These are phyloP conservation scores for Sarcophaga bullata DNA, from an alignment of 1,140 invertebrate species.

Conservation along the genomic window DNA sequence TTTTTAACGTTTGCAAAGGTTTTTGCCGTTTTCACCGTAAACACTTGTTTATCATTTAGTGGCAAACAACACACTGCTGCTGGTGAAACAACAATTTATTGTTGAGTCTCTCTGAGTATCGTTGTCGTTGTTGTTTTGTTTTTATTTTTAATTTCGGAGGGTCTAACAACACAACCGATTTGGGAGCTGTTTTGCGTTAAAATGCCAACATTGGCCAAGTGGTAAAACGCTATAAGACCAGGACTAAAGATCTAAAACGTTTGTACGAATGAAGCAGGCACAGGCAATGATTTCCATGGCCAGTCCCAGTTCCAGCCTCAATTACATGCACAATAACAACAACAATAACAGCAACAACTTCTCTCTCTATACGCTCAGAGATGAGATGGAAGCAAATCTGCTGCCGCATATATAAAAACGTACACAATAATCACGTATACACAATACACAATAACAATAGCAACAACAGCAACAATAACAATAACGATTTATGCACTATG, in stretches of 20 bases:
- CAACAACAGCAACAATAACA: neutral
- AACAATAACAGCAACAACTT: too few relatives aligned
- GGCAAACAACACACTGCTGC: neutral
- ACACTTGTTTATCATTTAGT: conserved; percentile 21
- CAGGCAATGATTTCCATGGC: neutral
- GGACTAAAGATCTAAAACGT: neutral
- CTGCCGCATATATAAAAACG: conserved; percentile 6
- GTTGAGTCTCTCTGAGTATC: neutral
- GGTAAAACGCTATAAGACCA: neutral
- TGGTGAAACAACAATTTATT: neutral
- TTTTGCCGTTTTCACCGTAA: neutral
- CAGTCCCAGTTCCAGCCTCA: neutral
- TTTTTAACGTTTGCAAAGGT: too few relatives aligned
- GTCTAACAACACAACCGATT: conserved; percentile 13
- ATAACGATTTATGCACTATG: neutral
- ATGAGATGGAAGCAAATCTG: conserved; percentile 14
- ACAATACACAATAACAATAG: too few relatives aligned
- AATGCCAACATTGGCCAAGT: neutral
- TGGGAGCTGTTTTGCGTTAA: conserved; percentile 12
- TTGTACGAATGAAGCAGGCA: neutral
- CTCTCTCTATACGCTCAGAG: neutral
- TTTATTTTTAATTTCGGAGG: neutral
- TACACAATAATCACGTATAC: conserved; percentile 14
- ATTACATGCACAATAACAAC: neutral
- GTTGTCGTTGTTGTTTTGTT: neutral